These are phyloP conservation scores for Saxicola maurus DNA, from an alignment of 2,797 vertebrate species.

Conservation along the genomic window DNA sequence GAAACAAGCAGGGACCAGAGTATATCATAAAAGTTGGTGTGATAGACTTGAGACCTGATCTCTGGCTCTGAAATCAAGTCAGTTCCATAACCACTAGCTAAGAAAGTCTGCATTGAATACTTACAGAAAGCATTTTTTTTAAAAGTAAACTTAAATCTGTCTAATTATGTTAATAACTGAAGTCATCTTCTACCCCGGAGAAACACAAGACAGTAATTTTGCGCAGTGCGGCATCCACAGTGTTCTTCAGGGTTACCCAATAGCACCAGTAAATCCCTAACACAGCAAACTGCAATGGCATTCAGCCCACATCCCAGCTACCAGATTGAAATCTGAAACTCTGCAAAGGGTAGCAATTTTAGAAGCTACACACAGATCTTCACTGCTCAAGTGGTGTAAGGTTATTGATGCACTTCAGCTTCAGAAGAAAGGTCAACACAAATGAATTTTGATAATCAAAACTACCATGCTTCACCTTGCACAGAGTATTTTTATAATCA, in stretches of 20 bases:
- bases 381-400: not conserved
- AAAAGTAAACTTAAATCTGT: not conserved
- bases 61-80: not conserved
- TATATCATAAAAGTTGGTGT: not conserved
- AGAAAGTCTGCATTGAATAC: not conserved
- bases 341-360: conserved; percentile 15
- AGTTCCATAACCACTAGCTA: not conserved
- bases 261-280: conserved; percentile 52
- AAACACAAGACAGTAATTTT: not conserved
- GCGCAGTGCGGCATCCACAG: not conserved
- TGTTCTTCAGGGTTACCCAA: conserved; percentile 30
- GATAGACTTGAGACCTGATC: not conserved
- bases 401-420: not conserved
- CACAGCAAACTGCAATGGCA: not conserved
- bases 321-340: conserved; percentile 47
- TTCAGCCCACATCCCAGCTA: not conserved
- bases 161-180: conserved; percentile 1
- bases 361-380: not conserved
- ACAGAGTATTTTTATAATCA: not conserved
- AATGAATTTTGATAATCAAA: not conserved
- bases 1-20: not conserved
- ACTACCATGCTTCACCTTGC: not conserved
- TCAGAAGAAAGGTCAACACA: not conserved
- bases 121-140: not conserved
- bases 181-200: conserved; percentile 13